These are phyloP conservation scores for Calidris pugnax DNA, from an alignment of 2,113 vertebrate genomes.

Conservation along the genomic window DNA sequence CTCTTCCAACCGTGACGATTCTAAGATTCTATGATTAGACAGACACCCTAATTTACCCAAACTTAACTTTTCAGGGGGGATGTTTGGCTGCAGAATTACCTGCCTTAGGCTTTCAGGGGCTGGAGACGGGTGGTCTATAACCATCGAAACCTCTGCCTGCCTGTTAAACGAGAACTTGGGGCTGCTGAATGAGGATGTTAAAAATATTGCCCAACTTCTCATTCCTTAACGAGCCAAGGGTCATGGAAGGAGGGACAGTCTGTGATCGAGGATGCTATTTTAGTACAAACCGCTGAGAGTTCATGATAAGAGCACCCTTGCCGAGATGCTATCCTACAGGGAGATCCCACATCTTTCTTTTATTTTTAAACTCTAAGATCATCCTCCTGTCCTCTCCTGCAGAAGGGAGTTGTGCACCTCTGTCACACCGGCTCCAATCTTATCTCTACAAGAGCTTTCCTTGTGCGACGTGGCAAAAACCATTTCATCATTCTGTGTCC, in stretches of 20 bases:
- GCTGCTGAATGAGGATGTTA: neutral
- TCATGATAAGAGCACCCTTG: neutral
- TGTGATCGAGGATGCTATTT: neutral
- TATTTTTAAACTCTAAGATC: neutral
- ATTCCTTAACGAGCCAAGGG: neutral
- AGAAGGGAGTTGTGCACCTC: neutral
- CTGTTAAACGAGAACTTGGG: neutral
- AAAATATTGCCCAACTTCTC: neutral
- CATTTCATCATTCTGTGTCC: neutral
- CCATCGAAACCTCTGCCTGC: neutral
- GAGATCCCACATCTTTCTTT: neutral
- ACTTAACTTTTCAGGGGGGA: neutral
- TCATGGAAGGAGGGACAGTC: neutral
- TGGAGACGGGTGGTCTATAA: neutral
- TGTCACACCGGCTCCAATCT: neutral
- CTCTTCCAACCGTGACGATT: neutral
- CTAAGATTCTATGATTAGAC: neutral
- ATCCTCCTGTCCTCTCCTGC: neutral
- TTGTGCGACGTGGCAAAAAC: neutral
- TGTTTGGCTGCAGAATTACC: neutral
- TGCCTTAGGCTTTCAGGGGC: neutral
- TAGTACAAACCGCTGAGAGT: neutral
- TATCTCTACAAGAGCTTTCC: constrained; percentile 17
- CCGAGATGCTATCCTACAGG: constrained; percentile 8
- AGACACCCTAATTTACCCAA: neutral